Conservation (phyloP, 2,888 invertebrate species). For the Agrypnus murinus region DNA sequence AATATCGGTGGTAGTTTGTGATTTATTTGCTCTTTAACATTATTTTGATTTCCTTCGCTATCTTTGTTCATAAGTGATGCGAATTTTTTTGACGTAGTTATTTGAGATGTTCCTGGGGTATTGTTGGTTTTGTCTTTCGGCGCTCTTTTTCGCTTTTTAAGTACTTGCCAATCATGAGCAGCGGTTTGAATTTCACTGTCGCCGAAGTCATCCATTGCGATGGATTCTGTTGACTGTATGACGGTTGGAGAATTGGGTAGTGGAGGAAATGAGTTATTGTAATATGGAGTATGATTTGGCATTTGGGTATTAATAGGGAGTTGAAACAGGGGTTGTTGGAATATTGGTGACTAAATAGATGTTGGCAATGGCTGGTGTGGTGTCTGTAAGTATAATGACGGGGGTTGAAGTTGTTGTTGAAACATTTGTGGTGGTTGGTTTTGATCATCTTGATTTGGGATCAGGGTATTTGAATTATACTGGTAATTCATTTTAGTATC, state of each 20-base stretch:
- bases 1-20: background rate
- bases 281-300: background rate
- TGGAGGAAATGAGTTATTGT: background rate
- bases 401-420: conserved; percentile 1
- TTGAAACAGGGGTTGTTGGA: background rate
- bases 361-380: background rate
- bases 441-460: conserved; percentile 7
- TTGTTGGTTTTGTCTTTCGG: background rate
- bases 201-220: background rate
- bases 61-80: background rate
- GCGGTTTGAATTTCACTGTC: background rate
- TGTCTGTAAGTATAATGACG: background rate
- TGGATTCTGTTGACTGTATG: background rate
- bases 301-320: background rate
- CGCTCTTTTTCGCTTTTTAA: too few species aligned
- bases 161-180: background rate
- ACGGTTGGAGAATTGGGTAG: background rate
- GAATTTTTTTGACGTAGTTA: background rate
- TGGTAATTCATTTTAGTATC: conserved; percentile 12
- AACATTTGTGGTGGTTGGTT: conserved; percentile 1
- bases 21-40: background rate
- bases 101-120: background rate
- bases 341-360: background rate
- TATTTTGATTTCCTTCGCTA: background rate
- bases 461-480: conserved; percentile 1